A percentile compares a stretch with the other conserved stretches of the same genome.
Evolutionary conservation across 2,797 vertebrate genomes (phyloP).

Genomic region (Sebastolobus alascanus): DNA sequence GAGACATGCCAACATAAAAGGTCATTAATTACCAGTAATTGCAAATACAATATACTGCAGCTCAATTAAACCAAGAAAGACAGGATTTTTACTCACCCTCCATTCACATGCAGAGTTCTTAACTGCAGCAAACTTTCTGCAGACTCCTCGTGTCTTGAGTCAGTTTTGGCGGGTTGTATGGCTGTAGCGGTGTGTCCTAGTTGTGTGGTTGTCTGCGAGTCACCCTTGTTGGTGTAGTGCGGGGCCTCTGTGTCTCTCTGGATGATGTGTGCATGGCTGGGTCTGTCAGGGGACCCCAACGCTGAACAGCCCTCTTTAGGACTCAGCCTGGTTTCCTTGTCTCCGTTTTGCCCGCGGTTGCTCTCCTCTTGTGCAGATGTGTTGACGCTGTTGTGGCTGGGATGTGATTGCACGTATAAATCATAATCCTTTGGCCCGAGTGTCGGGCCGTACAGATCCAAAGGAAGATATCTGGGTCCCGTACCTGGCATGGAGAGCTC

Average conservation of each 20-base stretch:
- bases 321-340: conserved; percentile 90
- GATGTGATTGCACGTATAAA: conserved; percentile 81
- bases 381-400: conserved; percentile 62
- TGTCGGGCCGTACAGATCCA: conserved; percentile 84
- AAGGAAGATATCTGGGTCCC: conserved; percentile 69
- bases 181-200: conserved; percentile 54
- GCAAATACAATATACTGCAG: not conserved
- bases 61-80: not conserved
- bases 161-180: conserved; percentile 71
- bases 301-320: conserved; percentile 92
- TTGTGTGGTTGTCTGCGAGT: conserved; percentile 34
- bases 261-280: conserved; percentile 89
- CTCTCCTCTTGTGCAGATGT: conserved; percentile 64
- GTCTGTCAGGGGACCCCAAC: conserved; percentile 94
- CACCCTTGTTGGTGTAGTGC: conserved; percentile 43
- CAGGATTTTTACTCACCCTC: conserved; percentile 67
- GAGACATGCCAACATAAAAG: not conserved
- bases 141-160: conserved; percentile 67
- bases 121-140: conserved; percentile 63
- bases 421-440: conserved; percentile 82
- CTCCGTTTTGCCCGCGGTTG: conserved; percentile 72
- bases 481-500: conserved; percentile 84
- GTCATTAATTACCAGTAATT: not conserved
- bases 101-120: conserved; percentile 32
- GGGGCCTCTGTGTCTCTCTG: conserved; percentile 82